Evolutionary conservation across 1,140 invertebrate genomes (phyloP).

Genomic region (Parasteatoda tepidariorum): DNA sequence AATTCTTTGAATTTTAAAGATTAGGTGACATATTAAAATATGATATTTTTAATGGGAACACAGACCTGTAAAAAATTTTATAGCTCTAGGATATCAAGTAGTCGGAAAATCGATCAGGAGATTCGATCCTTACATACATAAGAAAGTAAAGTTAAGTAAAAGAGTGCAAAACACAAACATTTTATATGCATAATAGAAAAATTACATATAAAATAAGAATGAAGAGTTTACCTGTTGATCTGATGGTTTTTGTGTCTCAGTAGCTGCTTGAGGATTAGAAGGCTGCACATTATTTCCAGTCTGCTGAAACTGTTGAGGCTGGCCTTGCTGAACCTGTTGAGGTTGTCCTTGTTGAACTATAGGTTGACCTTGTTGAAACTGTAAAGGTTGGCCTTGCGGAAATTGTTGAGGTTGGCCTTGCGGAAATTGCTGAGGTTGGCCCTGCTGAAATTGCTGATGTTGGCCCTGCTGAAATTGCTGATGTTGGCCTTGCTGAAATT

Average conservation of each 20-base stretch:
- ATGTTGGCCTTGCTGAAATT: slow-evolving; percentile 37
- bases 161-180: no score
- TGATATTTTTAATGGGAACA: no score
- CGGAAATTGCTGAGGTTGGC: slow-evolving; percentile 49
- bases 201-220: no score
- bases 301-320: slow-evolving; percentile 57
- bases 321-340: slow-evolving; percentile 31
- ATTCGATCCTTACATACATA: no score
- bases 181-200: no score
- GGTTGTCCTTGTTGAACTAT: slow-evolving; percentile 27
- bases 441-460: slow-evolving; percentile 36
- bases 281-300: slow-evolving; percentile 36
- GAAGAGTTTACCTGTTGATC: no score
- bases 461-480: slow-evolving; percentile 27
- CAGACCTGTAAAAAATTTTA: no score
- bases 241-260: slow-evolving; percentile 45
- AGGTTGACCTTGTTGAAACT: slow-evolving; percentile 22
- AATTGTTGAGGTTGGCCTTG: slow-evolving; percentile 35
- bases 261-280: neutral
- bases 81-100: no score
- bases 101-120: no score
- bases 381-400: slow-evolving; percentile 44
- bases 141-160: no score
- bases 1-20: no score
- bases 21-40: no score